Conservation (phyloP, 2,113 vertebrate genomes). For the Hyla sarda region DNA sequence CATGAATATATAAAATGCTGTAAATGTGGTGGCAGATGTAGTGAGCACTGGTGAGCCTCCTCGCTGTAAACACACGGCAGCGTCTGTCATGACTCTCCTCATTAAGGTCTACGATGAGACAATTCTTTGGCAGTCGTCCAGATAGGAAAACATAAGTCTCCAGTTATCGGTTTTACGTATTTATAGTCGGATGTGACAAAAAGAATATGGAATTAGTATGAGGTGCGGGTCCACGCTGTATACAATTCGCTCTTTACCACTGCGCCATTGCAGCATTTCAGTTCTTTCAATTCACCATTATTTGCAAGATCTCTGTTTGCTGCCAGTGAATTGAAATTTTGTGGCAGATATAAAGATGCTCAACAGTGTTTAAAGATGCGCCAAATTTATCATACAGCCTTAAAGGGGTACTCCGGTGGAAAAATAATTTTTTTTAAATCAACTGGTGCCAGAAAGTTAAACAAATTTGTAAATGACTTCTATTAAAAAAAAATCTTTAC, state of each 20-base stretch:
- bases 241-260: background rate
- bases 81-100: conserved; percentile 21
- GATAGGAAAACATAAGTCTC: background rate
- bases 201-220: background rate
- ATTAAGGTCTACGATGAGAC: conserved; percentile 9
- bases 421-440: no score
- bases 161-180: background rate
- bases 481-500: no score
- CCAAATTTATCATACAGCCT: no score
- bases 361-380: no score
- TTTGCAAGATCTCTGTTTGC: no score
- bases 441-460: no score
- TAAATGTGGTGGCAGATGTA: background rate
- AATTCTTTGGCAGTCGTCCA: background rate
- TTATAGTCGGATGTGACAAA: background rate
- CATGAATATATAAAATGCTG: background rate
- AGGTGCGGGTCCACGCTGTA: background rate
- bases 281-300: no score
- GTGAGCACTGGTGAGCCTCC: background rate
- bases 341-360: no score
- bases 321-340: no score
- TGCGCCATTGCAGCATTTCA: no score
- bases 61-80: conserved; percentile 3
- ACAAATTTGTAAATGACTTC: no score
- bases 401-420: no score